Evolutionary conservation across 2,888 invertebrate genomes (phyloP).

Genomic region (Parascotia fuliginaria): DNA sequence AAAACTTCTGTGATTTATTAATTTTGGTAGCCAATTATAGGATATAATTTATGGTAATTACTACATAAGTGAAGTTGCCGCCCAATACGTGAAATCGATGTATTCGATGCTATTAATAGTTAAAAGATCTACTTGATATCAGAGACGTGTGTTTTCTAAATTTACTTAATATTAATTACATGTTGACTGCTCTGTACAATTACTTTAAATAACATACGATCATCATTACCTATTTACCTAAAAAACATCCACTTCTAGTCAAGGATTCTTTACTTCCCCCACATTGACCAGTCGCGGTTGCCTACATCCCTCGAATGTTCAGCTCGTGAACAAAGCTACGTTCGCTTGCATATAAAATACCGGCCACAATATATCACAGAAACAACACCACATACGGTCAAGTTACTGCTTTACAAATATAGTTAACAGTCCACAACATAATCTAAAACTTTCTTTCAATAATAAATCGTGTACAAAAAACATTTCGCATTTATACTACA

Average conservation of each 20-base stretch:
- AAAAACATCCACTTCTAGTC: too few relatives aligned
- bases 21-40: constrained; percentile 26
- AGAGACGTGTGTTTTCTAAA: neutral
- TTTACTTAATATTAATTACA: too few relatives aligned
- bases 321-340: too few relatives aligned
- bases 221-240: too few relatives aligned
- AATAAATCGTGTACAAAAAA: constrained; percentile 14
- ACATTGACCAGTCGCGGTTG: too few relatives aligned
- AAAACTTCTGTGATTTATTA: constrained; percentile 23
- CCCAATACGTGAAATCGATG: constrained; percentile 5
- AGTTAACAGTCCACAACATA: neutral
- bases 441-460: neutral
- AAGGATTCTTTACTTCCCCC: too few relatives aligned
- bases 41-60: too few relatives aligned
- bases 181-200: too few relatives aligned
- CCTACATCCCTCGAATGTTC: too few relatives aligned
- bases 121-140: neutral
- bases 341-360: too few relatives aligned
- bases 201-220: too few relatives aligned
- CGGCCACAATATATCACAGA: too few relatives aligned
- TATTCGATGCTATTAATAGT: neutral
- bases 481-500: constrained; percentile 7
- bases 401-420: neutral
- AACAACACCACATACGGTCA: neutral
- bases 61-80: neutral